These are phyloP conservation scores for Acanthopagrus latus DNA, from an alignment of 2,797 vertebrate genomes.

Conservation along the genomic window DNA sequence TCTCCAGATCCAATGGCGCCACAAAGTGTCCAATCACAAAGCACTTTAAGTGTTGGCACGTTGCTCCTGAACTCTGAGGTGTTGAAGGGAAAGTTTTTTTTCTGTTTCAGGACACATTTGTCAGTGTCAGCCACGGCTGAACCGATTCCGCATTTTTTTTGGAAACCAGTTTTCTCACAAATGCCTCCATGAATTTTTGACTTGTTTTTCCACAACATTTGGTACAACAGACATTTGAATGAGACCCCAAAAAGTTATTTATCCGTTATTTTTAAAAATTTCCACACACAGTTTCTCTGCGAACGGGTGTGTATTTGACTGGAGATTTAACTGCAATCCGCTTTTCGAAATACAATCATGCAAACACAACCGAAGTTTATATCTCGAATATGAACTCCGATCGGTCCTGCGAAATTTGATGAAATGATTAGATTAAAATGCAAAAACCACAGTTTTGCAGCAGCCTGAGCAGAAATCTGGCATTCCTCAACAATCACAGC, in stretches of 20 bases:
- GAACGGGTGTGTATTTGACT: neutral
- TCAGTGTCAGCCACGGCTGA: neutral
- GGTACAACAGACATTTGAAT: conserved; percentile 5
- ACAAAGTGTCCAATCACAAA: conserved; percentile 33
- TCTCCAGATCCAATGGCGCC: conserved; percentile 27
- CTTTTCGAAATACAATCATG: neutral
- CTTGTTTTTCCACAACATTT: conserved; percentile 13
- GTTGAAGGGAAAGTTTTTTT: conserved; percentile 1
- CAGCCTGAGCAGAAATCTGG: neutral
- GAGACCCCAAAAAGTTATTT: neutral
- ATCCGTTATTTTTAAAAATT: conserved; percentile 1
- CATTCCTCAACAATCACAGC: neutral
- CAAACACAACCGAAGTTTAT: neutral
- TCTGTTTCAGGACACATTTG: neutral
- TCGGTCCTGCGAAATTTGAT: neutral
- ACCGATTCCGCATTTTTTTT: neutral
- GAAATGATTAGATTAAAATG: neutral
- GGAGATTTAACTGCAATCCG: neutral
- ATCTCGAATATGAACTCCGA: neutral
- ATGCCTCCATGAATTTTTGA: neutral
- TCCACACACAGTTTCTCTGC: neutral
- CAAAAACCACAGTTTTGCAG: neutral
- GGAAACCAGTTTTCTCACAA: neutral
- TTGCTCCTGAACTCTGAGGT: conserved; percentile 27
- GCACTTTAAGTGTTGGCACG: conserved; percentile 15